Evolutionary conservation across 2,113 vertebrate species (phyloP).

Genomic region (Leptosomus discolor): DNA sequence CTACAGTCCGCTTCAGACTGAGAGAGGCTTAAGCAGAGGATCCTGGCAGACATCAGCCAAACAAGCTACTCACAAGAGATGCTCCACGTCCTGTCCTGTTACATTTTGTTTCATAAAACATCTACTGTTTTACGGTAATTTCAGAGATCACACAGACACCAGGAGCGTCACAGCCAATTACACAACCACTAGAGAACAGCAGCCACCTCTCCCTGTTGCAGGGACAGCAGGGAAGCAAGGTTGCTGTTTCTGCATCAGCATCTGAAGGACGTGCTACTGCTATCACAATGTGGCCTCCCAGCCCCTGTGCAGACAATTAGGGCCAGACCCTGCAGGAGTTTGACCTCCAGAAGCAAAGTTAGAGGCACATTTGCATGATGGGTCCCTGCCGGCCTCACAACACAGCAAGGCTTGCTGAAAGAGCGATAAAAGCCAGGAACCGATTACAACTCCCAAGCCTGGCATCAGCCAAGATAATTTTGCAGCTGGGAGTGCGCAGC

Average conservation of each 20-base stretch:
- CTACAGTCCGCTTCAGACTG: fast-evolving
- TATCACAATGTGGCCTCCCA: not conserved
- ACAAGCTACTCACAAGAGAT: not conserved
- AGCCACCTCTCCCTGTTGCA: not conserved
- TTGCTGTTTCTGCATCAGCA: not conserved
- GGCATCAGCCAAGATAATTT: not conserved
- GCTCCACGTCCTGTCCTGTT: not conserved
- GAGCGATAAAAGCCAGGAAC: not conserved
- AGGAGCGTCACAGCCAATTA: not conserved
- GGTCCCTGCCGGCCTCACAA: not conserved
- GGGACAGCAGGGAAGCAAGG: not conserved
- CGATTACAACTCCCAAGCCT: not conserved
- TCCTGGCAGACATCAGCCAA: not conserved
- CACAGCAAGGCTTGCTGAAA: not conserved
- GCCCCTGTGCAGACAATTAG: not conserved
- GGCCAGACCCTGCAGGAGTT: not conserved
- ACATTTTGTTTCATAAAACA: not conserved
- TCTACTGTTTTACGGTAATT: not conserved
- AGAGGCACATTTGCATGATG: not conserved
- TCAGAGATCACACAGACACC: not conserved
- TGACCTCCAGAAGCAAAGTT: not conserved
- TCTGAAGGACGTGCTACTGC: not conserved
- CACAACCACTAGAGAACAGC: not conserved
- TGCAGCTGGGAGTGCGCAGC: not conserved
- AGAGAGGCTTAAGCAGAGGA: not conserved